Base-by-base conservation (phyloP, 2,797 vertebrate species). In the Gymnodraco acuticeps region DNA sequence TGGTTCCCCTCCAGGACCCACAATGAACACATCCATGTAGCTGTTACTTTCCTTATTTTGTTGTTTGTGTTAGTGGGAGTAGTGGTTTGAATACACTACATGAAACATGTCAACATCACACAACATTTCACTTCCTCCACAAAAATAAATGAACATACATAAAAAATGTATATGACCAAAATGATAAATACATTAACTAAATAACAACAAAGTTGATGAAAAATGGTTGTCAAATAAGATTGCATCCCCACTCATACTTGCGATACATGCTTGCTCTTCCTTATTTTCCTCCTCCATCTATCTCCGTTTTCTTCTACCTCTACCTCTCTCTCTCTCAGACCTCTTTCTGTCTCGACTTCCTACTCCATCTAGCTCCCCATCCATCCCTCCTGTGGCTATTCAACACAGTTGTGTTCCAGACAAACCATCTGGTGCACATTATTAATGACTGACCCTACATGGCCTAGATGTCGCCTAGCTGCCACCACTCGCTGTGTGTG, bases 391-490 rank as follows among this genome's bases (percentile, higher is more conserved):
- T 81, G 87, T 90, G 90, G 91, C 80, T 88, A 76, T 79, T 89
- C 90, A 91, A 87, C 93, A 91, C 89, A 90, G 87, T 94, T 89
- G 89, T 92, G 88, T 78, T 92, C 88, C 89, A 92, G 89, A 94
- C 92, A 91, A 93, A 92, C 92, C 93, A 94, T 93, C 93, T 94
- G 93, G 87, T 92, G 83, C 87, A 83, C 91, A 94, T 93, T 93
- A 94, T 94, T 92, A 94, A 94, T 92, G 91, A 92, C 90, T 89
- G 90, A 93, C 93, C 91, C 92, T 87, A 90, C 88, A 87, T 67
- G 87, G 86, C 89, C 87, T 78, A 80, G 83, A 88, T 78, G 82
- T 87, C 78, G 63, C 89, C 86, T 84, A 63, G 83, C 81, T 91
- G 86, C 89, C 89, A 90, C 87, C 80, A 38, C 84, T 86, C 46